These are phyloP conservation scores for Ceramica pisi DNA, from an alignment of 2,888 invertebrate genomes.

Conservation along the genomic window DNA sequence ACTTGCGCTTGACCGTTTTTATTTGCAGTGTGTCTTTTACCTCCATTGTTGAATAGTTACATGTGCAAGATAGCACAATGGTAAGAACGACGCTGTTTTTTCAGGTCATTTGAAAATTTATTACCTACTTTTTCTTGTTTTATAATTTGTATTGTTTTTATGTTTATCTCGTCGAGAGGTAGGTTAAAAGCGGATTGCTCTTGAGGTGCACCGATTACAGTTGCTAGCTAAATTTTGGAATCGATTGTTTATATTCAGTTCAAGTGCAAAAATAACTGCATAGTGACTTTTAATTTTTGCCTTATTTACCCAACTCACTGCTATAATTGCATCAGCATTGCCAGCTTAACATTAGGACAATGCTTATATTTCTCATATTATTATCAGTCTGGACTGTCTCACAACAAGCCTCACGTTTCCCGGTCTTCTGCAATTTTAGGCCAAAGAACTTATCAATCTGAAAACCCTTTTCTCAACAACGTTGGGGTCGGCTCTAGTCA, in stretches of 20 bases:
- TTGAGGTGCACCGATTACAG: not conserved
- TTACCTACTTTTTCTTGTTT: conserved; percentile 39
- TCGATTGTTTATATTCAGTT: conserved; percentile 10
- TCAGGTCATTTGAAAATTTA: conserved; percentile 48
- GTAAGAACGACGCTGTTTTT: conserved; percentile 17
- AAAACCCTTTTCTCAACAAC: too few relatives aligned
- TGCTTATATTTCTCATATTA: not conserved
- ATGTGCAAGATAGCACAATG: conserved; percentile 38
- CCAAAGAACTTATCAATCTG: not conserved
- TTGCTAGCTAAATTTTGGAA: conserved; percentile 12
- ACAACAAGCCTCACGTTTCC: not conserved
- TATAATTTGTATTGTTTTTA: conserved; percentile 35
- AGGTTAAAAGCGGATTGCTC: not conserved
- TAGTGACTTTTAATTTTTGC: not conserved
- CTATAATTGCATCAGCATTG: conserved; percentile 3
- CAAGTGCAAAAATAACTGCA: conserved; percentile 10
- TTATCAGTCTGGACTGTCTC: not conserved
- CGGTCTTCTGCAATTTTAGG: not conserved
- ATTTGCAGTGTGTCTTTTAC: too few relatives aligned
- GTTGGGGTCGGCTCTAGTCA: too few relatives aligned
- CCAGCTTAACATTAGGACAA: not conserved
- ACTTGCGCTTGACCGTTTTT: too few relatives aligned
- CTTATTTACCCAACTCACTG: not conserved
- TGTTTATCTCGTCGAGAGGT: conserved; percentile 13
- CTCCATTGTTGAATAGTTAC: not conserved